Conservation (phyloP, 2,888 invertebrate species). For the Tetragonisca angustula region DNA sequence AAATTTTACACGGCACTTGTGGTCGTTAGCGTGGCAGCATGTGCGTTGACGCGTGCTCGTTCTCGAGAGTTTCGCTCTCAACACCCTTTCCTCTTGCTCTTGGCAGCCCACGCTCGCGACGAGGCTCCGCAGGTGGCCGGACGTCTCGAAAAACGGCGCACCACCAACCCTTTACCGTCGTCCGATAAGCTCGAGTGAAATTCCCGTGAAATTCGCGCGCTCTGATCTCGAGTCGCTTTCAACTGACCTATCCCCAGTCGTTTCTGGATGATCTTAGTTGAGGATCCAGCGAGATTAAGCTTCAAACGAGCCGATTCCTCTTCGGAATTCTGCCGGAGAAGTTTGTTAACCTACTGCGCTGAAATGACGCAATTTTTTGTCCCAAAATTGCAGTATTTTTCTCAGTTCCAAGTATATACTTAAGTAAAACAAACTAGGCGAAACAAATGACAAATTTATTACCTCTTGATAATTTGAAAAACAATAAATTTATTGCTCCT, state of each 20-base stretch:
- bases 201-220: not conserved
- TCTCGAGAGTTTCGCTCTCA: conserved; percentile 11
- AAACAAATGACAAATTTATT: too few relatives aligned
- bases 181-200: conserved; percentile 4
- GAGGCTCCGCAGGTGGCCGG: conserved; percentile 58
- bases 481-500: too few relatives aligned
- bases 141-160: conserved; percentile 32
- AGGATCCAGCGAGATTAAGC: not conserved
- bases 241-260: not conserved
- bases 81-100: conserved; percentile 7
- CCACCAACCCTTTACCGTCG: not conserved
- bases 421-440: too few relatives aligned
- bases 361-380: too few relatives aligned
- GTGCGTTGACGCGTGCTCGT: conserved; percentile 34
- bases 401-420: too few relatives aligned
- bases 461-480: too few relatives aligned
- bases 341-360: too few relatives aligned
- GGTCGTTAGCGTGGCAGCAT: conserved; percentile 10
- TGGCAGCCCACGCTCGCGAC: conserved; percentile 38
- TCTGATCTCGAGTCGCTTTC: not conserved
- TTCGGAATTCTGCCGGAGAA: not conserved
- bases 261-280: not conserved
- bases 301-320: not conserved
- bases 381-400: too few relatives aligned
- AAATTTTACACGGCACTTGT: not conserved